phyloP scores from a whole-genome alignment of 1,140 invertebrate genomes.

The Mactra quadrangularis region DNA sequence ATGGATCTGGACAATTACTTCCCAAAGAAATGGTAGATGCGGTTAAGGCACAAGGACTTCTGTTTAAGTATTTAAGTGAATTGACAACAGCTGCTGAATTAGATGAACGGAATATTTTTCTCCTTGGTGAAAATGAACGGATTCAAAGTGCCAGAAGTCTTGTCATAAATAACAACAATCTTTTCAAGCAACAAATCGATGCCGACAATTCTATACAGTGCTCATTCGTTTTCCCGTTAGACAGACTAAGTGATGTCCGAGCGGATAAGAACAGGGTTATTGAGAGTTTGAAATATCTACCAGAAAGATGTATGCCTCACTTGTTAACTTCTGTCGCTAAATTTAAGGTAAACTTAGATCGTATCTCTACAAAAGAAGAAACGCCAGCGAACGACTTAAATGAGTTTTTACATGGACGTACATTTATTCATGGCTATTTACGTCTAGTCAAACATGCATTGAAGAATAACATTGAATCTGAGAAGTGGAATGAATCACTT shows the following conservation, averaged over 20 bases:
- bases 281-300: conserved; percentile 59
- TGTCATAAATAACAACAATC: not conserved
- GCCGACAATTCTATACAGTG: not conserved
- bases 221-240: not conserved
- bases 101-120: not conserved
- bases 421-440: conserved; percentile 58
- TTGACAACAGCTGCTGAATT: not conserved
- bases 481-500: not conserved
- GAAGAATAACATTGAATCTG: not conserved
- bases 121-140: not conserved
- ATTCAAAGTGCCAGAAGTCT: not conserved
- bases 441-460: conserved; percentile 52
- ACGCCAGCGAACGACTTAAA: not conserved
- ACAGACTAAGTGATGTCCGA: not conserved
- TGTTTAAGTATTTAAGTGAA: conserved; percentile 3
- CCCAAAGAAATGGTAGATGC: not conserved
- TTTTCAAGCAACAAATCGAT: not conserved
- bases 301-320: conserved; percentile 45
- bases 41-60: not conserved
- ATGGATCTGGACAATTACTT: not conserved
- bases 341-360: conserved; percentile 59
- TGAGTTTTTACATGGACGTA: conserved; percentile 18
- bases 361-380: not conserved
- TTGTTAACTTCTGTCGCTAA: conserved; percentile 66
- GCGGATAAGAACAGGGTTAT: not conserved